A percentile compares a stretch with the other conserved stretches of the same genome.
phyloP scores from a whole-genome alignment of 2,888 invertebrate genomes.

The Metopia argyrocephala region DNA sequence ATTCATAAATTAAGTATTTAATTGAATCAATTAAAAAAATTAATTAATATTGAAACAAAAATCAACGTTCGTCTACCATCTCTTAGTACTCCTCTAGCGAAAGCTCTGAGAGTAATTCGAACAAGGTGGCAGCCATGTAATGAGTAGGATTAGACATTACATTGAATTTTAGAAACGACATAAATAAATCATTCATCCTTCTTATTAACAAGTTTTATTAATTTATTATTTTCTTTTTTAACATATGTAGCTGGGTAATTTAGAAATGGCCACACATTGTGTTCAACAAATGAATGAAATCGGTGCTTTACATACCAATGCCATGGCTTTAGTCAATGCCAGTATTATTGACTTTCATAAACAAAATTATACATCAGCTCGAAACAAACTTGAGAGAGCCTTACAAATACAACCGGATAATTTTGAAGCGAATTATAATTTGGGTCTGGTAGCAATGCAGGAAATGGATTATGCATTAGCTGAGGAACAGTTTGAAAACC shows the following conservation, averaged over 20 bases:
- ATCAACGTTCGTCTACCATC: too few relatives aligned
- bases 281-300: conserved; percentile 84
- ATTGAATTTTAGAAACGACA: too few relatives aligned
- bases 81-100: too few relatives aligned
- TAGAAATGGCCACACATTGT: conserved; percentile 88
- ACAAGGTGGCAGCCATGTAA: too few relatives aligned
- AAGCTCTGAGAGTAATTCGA: too few relatives aligned
- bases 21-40: too few relatives aligned
- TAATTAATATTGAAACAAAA: too few relatives aligned
- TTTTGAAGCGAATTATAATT: conserved; percentile 90
- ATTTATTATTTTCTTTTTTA: neutral
- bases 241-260: conserved; percentile 85
- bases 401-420: conserved; percentile 88
- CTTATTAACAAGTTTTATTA: neutral
- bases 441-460: conserved; percentile 80
- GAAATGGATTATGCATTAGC: conserved; percentile 87
- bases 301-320: conserved; percentile 84
- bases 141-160: too few relatives aligned
- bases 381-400: conserved; percentile 86
- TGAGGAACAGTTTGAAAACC: conserved; percentile 86
- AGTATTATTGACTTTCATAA: conserved; percentile 88
- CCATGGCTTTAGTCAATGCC: conserved; percentile 90
- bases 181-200: too few relatives aligned
- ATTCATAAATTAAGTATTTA: too few relatives aligned
- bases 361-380: conserved; percentile 85